phyloP scores from a whole-genome alignment of 1,140 invertebrate genomes.

The Himalopsyche phryganea region DNA sequence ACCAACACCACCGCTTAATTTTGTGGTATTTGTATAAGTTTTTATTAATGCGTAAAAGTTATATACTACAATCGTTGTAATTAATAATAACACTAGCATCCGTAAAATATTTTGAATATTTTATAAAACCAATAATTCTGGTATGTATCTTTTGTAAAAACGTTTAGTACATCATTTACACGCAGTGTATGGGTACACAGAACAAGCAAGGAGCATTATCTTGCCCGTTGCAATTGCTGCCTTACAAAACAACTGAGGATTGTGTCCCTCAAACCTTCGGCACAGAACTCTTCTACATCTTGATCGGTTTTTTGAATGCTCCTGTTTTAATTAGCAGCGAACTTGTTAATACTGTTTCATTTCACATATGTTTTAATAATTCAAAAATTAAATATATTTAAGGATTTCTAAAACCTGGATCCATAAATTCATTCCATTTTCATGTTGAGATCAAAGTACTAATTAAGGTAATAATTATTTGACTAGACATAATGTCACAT shows the following conservation, averaged over 20 bases:
- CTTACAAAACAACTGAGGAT: too few species aligned
- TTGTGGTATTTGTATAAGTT: slow-evolving; percentile 52
- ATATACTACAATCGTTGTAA: background rate
- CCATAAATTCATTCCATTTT: background rate
- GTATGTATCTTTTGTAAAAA: background rate
- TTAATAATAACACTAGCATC: background rate
- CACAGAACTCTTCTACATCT: too few species aligned
- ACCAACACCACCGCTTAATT: slow-evolving; percentile 54
- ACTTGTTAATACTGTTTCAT: too few species aligned
- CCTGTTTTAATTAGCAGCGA: too few species aligned
- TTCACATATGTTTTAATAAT: background rate
- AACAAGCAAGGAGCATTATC: background rate
- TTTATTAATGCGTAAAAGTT: background rate
- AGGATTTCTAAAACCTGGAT: background rate
- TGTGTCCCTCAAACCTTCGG: too few species aligned
- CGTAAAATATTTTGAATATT: background rate
- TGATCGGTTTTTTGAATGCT: too few species aligned
- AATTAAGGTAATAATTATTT: too few species aligned
- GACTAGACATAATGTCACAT: too few species aligned
- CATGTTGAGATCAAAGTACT: background rate
- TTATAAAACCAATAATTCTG: background rate
- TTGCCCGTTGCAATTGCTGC: too few species aligned
- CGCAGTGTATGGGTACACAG: background rate
- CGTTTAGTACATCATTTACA: background rate
- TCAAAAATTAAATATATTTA: background rate